phyloP scores from a whole-genome alignment of 2,888 invertebrate genomes.

The Acheta domesticus region DNA sequence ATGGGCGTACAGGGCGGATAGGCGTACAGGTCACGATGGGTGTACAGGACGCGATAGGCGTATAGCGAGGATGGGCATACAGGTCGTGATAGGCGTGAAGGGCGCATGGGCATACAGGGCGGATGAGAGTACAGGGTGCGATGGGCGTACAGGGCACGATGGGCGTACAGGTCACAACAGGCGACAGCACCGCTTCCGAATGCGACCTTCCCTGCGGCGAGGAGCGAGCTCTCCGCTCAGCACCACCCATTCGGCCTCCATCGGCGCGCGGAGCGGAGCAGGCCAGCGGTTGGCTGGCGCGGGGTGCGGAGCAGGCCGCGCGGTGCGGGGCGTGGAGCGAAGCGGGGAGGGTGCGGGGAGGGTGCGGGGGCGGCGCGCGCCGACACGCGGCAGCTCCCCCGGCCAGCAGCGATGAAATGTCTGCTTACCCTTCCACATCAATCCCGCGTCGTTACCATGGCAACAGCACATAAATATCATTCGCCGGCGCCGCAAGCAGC shows the following conservation, averaged over 20 bases:
- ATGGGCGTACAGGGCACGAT: no score
- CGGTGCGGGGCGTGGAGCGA: not conserved
- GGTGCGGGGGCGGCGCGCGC: not conserved
- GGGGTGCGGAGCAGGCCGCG: not conserved
- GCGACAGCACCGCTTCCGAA: no score
- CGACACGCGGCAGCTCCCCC: slow-evolving; percentile 1
- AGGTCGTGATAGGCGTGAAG: no score
- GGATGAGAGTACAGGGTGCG: no score
- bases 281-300: not conserved
- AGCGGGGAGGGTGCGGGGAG: not conserved
- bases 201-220: not conserved
- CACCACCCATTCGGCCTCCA: not conserved
- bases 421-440: not conserved
- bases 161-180: no score
- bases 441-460: slow-evolving; percentile 26
- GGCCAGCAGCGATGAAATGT: slow-evolving; percentile 24
- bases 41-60: no score
- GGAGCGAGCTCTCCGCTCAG: not conserved
- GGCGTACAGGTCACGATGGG: no score
- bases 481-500: slow-evolving; percentile 20
- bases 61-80: no score
- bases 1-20: no score
- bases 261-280: not conserved
- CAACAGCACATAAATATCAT: slow-evolving; percentile 31
- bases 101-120: no score